Evolutionary conservation across 2,888 invertebrate species (phyloP).

Genomic region (Stenichneumon culpator): DNA sequence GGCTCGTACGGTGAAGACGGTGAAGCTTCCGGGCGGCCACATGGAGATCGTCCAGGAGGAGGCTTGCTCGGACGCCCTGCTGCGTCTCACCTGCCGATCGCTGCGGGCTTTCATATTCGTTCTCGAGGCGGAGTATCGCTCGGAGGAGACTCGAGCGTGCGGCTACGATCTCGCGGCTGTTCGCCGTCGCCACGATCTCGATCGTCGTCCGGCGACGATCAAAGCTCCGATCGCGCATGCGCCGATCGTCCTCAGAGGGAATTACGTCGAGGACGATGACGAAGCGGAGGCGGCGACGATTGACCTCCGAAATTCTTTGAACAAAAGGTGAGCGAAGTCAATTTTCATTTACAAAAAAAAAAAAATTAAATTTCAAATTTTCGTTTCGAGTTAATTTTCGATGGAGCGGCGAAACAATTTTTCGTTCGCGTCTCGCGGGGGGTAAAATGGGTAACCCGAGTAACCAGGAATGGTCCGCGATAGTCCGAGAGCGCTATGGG

Average conservation of each 20-base stretch:
- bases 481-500: neutral
- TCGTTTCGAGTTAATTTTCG: neutral
- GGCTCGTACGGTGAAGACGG: constrained; percentile 59
- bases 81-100: constrained; percentile 81
- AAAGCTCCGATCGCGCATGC: constrained; percentile 19
- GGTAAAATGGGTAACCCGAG: constrained; percentile 52
- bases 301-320: constrained; percentile 80
- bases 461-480: constrained; percentile 57
- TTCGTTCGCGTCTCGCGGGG: neutral
- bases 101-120: constrained; percentile 81
- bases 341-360: too few relatives aligned
- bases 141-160: constrained; percentile 75
- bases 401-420: neutral
- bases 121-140: constrained; percentile 79
- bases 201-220: constrained; percentile 1
- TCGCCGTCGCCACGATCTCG: constrained; percentile 37
- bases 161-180: constrained; percentile 69
- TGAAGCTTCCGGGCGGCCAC: constrained; percentile 71
- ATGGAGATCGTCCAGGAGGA: constrained; percentile 82
- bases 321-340: constrained; percentile 70
- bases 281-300: constrained; percentile 70
- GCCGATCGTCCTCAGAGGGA: constrained; percentile 73
- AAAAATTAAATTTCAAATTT: neutral
- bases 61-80: constrained; percentile 78
- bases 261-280: constrained; percentile 75